Evolutionary conservation across 2,797 vertebrate genomes (phyloP).

Genomic region (Limosa lapponica): DNA sequence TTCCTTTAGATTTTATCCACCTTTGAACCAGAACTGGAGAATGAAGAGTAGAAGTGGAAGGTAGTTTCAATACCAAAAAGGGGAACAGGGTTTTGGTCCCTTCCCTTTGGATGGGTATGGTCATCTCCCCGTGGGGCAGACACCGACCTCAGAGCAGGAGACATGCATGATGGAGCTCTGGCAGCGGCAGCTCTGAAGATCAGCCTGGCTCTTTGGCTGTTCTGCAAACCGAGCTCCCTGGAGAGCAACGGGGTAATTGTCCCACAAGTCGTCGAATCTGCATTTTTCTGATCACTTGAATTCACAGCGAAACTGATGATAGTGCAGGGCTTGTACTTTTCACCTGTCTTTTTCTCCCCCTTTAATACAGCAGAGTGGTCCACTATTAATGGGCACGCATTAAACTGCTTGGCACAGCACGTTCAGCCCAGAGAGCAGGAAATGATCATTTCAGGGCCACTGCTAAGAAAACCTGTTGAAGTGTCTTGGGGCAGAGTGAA

Average conservation of each 20-base stretch:
- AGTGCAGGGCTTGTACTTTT: background rate
- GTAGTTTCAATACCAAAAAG: background rate
- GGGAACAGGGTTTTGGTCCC: background rate
- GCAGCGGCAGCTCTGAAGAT: background rate
- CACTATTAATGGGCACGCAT: constrained; percentile 8
- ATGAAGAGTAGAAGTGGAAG: background rate
- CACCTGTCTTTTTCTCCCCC: background rate
- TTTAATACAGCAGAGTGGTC: constrained; percentile 7
- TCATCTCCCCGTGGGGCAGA: accelerated
- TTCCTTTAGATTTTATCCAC: background rate
- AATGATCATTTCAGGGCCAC: constrained; percentile 51
- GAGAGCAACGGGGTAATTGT: background rate
- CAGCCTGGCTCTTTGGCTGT: background rate
- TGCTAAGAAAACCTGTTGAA: constrained; percentile 66
- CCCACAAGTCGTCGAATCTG: background rate
- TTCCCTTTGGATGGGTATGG: background rate
- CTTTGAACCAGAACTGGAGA: background rate
- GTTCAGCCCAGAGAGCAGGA: constrained; percentile 45
- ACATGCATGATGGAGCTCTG: accelerated
- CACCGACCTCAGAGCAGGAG: background rate
- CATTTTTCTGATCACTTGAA: background rate
- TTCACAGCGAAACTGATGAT: background rate
- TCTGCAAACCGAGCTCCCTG: background rate
- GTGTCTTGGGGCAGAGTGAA: constrained; percentile 62
- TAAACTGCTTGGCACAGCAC: constrained; percentile 58